Evolutionary conservation across 2,113 vertebrate species (phyloP).

Genomic region (Oreochromis tanganicae): DNA sequence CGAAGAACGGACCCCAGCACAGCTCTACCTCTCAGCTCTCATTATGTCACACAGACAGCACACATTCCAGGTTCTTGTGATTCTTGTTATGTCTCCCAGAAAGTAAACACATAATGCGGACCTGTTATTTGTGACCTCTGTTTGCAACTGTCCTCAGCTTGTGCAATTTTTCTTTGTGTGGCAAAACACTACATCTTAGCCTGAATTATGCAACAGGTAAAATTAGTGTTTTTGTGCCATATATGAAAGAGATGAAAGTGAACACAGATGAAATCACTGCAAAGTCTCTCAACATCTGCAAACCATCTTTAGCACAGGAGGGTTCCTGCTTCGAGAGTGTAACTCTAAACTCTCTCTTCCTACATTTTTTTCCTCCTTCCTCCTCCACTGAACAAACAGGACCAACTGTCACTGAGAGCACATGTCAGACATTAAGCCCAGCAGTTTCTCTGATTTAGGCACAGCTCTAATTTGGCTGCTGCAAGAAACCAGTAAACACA

Average conservation of each 20-base stretch:
- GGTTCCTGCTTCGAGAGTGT: background rate
- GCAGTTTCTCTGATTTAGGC: background rate
- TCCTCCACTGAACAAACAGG: background rate
- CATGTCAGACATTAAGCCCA: background rate
- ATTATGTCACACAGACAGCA: background rate
- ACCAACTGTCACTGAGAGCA: background rate
- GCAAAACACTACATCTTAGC: background rate
- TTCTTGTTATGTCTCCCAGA: background rate
- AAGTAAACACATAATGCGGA: background rate
- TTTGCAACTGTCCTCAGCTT: background rate
- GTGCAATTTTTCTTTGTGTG: background rate
- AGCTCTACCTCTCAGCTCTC: background rate
- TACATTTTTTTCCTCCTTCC: background rate
- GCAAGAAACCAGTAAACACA: background rate
- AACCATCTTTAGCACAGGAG: background rate
- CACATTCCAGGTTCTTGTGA: background rate
- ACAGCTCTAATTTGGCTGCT: background rate
- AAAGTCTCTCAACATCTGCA: background rate
- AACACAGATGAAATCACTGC: background rate
- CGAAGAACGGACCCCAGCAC: too few relatives aligned
- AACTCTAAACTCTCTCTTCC: background rate
- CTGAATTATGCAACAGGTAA: background rate
- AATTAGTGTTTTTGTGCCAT: background rate
- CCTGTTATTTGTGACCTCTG: background rate
- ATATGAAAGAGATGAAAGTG: background rate